Percentiles rank a stretch among this genome's conserved stretches.
Conservation (phyloP, 2,888 invertebrate genomes). For the Drosophila bunnanda region DNA sequence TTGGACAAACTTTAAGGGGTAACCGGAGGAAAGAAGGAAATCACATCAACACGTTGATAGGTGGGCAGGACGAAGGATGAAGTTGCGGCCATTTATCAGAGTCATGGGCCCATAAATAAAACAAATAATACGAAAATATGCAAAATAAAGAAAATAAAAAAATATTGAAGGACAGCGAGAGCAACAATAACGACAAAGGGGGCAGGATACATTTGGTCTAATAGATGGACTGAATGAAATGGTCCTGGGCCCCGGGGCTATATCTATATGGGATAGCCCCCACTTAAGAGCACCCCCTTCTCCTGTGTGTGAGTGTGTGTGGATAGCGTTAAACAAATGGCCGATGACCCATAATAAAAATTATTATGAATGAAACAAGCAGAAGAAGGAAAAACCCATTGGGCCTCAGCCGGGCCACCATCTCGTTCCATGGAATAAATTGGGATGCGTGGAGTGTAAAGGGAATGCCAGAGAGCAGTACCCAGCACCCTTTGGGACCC, state of each 20-base stretch:
- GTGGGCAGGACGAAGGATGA: conserved; percentile 39
- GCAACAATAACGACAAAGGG: conserved; percentile 12
- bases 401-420: conserved; percentile 26
- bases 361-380: conserved; percentile 79
- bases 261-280: conserved; percentile 5
- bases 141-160: conserved; percentile 70
- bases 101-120: conserved; percentile 72
- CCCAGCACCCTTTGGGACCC: conserved; percentile 48
- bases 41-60: conserved; percentile 78
- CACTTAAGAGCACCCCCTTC: conserved; percentile 29
- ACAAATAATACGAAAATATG: conserved; percentile 77
- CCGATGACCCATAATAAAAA: conserved; percentile 81
- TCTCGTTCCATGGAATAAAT: conserved; percentile 22
- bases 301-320: conserved; percentile 24
- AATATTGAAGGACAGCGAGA: conserved; percentile 51
- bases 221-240: conserved; percentile 76
- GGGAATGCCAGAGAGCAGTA: conserved; percentile 4
- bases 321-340: conserved; percentile 75
- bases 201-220: conserved; percentile 68
- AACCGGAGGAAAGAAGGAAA: conserved; percentile 46
- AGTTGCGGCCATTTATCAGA: conserved; percentile 69
- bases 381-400: conserved; percentile 79
- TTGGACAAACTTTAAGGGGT: conserved; percentile 10
- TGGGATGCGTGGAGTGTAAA: conserved; percentile 16
- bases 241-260: conserved; percentile 44